These are phyloP conservation scores for Drosophila conformis DNA, from an alignment of 2,888 invertebrate species.

Conservation along the genomic window DNA sequence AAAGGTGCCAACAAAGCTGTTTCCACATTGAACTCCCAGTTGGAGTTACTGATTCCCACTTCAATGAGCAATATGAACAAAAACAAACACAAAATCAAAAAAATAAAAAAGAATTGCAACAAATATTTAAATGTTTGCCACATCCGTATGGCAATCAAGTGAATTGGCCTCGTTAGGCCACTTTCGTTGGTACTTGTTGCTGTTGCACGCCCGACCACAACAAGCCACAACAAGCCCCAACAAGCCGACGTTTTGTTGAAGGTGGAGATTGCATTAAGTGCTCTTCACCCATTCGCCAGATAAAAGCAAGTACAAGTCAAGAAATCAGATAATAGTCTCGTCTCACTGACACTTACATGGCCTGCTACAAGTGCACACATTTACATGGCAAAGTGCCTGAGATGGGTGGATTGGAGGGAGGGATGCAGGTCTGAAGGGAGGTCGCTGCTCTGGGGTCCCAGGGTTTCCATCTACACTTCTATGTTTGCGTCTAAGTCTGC, in stretches of 20 bases:
- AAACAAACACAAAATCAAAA: neutral
- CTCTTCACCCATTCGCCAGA: conserved; percentile 45
- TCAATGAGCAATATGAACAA: neutral
- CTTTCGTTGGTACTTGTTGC: conserved; percentile 30
- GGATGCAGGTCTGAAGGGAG: neutral
- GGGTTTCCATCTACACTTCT: conserved; percentile 4
- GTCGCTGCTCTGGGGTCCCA: conserved; percentile 15
- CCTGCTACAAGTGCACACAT: conserved; percentile 65
- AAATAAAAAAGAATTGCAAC: neutral
- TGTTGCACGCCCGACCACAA: conserved; percentile 2
- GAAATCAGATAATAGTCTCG: conserved; percentile 73
- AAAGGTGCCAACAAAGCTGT: neutral
- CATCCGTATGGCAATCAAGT: conserved; percentile 21
- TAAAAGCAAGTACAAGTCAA: conserved; percentile 70
- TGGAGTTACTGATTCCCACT: neutral
- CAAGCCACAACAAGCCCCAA: conserved; percentile 12
- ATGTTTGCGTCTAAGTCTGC: conserved; percentile 23
- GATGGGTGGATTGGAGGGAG: neutral
- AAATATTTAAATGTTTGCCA: conserved; percentile 25
- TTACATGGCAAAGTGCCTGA: conserved; percentile 72
- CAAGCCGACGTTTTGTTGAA: neutral
- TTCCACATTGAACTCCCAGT: neutral
- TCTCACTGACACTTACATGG: conserved; percentile 52
- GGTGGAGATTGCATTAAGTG: conserved; percentile 46
- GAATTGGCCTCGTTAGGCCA: conserved; percentile 45